Evolutionary conservation across 2,113 vertebrate genomes (phyloP).

Genomic region (Cyanoramphus novaezelandiae): DNA sequence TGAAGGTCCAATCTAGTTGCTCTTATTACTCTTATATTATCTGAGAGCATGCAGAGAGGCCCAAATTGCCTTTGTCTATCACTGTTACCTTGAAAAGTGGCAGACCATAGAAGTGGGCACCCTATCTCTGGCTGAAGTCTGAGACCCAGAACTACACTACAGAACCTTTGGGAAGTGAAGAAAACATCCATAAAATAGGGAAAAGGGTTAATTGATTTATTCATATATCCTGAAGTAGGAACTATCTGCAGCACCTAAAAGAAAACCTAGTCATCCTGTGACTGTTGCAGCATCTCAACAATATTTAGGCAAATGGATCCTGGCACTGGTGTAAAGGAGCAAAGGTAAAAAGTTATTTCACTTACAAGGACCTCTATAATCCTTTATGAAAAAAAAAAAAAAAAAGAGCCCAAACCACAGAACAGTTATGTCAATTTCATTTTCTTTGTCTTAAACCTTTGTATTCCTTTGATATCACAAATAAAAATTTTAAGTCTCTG

Average conservation of each 20-base stretch:
- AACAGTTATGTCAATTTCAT: constrained; percentile 39
- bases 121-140: neutral
- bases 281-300: neutral
- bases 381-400: constrained; percentile 60
- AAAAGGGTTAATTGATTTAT: neutral
- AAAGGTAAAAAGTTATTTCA: constrained; percentile 74
- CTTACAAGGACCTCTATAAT: constrained; percentile 46
- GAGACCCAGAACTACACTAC: neutral
- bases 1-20: neutral
- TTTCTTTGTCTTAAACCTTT: constrained; percentile 60
- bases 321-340: constrained; percentile 45
- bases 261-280: neutral
- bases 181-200: neutral
- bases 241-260: neutral
- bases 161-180: neutral
- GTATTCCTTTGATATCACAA: constrained; percentile 28
- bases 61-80: neutral
- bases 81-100: neutral
- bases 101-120: neutral
- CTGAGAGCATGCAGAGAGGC: neutral
- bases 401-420: neutral
- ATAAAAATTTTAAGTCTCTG: constrained; percentile 2
- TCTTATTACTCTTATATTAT: neutral
- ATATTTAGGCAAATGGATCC: neutral
- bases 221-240: neutral